Conservation (phyloP, 2,113 vertebrate genomes). For the Girardinichthys multiradiatus region DNA sequence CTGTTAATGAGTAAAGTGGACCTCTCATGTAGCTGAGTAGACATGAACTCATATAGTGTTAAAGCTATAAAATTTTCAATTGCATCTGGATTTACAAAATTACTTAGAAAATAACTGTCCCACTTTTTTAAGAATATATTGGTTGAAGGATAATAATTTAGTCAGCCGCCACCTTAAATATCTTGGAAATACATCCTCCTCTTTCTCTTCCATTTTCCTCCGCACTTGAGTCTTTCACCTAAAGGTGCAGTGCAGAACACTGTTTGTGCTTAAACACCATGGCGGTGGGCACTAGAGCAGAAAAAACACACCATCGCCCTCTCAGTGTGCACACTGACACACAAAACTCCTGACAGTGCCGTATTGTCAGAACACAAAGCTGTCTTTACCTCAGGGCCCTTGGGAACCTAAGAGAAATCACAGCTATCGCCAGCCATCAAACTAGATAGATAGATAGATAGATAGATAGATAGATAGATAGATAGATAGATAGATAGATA, state of each 20-base stretch:
- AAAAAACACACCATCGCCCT: constrained; percentile 60
- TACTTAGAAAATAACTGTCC: too few relatives aligned
- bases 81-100: too few relatives aligned
- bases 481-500: constrained; percentile 25
- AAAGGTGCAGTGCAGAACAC: constrained; percentile 62
- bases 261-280: constrained; percentile 74
- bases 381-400: constrained; percentile 76
- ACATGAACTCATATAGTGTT: background rate
- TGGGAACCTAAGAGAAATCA: constrained; percentile 79
- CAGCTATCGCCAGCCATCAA: constrained; percentile 75
- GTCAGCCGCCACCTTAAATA: constrained; percentile 27
- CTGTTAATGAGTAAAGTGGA: background rate
- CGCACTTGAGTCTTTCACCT: constrained; percentile 71
- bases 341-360: constrained; percentile 63
- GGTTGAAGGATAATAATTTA: too few relatives aligned
- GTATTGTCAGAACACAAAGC: constrained; percentile 81
- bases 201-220: constrained; percentile 32
- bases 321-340: constrained; percentile 1
- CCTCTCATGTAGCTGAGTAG: too few relatives aligned
- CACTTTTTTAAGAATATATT: too few relatives aligned
- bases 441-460: constrained; percentile 31
- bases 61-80: too few relatives aligned
- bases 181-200: constrained; percentile 19
- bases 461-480: constrained; percentile 26
- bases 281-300: constrained; percentile 72